A percentile compares a stretch with the other conserved stretches of the same genome.
Conservation (phyloP, 2,797 vertebrate species). For the Pseudochirops cupreus region DNA sequence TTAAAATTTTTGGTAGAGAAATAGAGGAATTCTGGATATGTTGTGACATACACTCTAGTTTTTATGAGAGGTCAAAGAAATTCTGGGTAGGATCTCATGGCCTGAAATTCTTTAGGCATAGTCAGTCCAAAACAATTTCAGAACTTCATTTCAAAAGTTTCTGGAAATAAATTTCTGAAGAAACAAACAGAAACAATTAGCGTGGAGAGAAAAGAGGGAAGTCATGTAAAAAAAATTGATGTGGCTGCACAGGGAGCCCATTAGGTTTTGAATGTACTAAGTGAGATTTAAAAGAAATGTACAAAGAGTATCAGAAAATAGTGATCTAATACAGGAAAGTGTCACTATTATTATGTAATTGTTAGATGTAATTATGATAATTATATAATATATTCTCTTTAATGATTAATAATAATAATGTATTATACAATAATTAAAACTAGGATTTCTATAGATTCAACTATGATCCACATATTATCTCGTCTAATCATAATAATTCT, state of each 20-base stretch:
- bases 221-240: neutral
- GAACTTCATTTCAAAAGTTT: neutral
- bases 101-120: neutral
- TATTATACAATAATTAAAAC: neutral
- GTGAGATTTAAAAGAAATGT: neutral
- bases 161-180: too few relatives aligned
- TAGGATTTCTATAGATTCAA: neutral
- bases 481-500: neutral
- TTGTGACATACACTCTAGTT: neutral
- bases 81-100: neutral
- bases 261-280: neutral
- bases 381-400: neutral
- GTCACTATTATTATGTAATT: neutral
- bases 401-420: neutral
- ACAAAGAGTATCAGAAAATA: neutral
- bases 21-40: neutral
- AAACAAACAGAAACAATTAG: neutral
- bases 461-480: neutral
- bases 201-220: neutral
- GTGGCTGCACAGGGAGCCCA: neutral
- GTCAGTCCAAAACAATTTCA: neutral
- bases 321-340: neutral
- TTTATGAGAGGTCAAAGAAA: neutral
- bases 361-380: neutral
- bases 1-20: neutral